Percentiles rank a stretch among this genome's conserved stretches.
These are phyloP conservation scores for Malaclemys terrapin DNA, from an alignment of 2,113 vertebrate species.

Conservation along the genomic window DNA sequence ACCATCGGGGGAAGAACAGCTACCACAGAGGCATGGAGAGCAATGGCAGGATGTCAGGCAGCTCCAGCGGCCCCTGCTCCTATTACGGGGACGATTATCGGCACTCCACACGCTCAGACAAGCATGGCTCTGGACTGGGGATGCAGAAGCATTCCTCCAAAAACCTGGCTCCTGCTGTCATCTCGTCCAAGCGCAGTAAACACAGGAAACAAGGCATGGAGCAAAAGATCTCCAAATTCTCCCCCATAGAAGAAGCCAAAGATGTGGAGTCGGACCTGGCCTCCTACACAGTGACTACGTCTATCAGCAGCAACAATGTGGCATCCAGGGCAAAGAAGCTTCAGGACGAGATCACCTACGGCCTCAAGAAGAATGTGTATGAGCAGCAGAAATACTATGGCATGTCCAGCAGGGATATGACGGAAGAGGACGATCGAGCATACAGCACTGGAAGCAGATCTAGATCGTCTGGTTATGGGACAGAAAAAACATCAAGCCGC, in stretches of 20 bases:
- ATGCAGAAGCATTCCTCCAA: slow-evolving; percentile 93
- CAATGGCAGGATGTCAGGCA: slow-evolving; percentile 85
- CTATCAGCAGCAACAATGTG: slow-evolving; percentile 87
- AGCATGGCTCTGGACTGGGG: slow-evolving; percentile 78
- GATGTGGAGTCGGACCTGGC: slow-evolving; percentile 97
- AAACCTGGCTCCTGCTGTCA: slow-evolving; percentile 91
- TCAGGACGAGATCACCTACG: slow-evolving; percentile 92
- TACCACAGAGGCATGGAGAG: slow-evolving; percentile 86
- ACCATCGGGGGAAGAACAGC: slow-evolving; percentile 85
- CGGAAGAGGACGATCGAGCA: slow-evolving; percentile 92
- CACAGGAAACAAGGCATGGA: slow-evolving; percentile 98
- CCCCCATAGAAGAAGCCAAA: slow-evolving; percentile 97
- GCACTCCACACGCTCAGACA: slow-evolving; percentile 85
- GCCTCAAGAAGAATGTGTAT: slow-evolving; percentile 93
- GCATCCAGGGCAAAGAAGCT: slow-evolving; percentile 92
- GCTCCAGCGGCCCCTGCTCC: slow-evolving; percentile 80
- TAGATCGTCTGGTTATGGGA: slow-evolving; percentile 89
- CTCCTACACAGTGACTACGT: slow-evolving; percentile 88
- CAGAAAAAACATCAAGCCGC: slow-evolving; percentile 92
- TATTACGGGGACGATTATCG: slow-evolving; percentile 91
- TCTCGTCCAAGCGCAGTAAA: slow-evolving; percentile 96
- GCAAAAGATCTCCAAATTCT: slow-evolving; percentile 99
- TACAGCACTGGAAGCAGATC: slow-evolving; percentile 87
- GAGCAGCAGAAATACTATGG: slow-evolving; percentile 97
- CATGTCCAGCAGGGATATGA: slow-evolving; percentile 84